Evolutionary conservation across 2,888 invertebrate species (phyloP).

Genomic region (Pristionchus japonicus): DNA sequence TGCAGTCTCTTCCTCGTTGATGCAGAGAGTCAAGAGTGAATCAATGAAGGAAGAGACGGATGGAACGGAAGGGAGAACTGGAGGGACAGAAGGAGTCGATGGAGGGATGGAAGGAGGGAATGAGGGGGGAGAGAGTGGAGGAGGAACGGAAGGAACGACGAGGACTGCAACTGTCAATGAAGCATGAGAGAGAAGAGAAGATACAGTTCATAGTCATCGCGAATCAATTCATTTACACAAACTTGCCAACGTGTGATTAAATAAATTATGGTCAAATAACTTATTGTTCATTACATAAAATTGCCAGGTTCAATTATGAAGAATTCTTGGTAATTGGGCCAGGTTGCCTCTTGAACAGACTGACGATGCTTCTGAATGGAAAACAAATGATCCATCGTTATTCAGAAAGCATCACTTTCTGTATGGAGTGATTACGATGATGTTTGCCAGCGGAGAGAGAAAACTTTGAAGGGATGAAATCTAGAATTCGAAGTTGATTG

Average conservation of each 20-base stretch:
- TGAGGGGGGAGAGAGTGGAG: not conserved
- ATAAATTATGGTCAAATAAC: not conserved
- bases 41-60: not conserved
- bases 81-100: not conserved
- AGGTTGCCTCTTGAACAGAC: not conserved
- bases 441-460: not conserved
- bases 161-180: not conserved
- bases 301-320: not conserved
- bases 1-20: not conserved
- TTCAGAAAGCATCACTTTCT: not conserved
- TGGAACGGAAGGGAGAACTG: not conserved
- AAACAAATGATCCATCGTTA: not conserved
- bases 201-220: not conserved
- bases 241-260: not conserved
- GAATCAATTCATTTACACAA: not conserved
- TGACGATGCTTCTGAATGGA: not conserved
- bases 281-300: not conserved
- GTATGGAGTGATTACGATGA: not conserved
- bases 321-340: not conserved
- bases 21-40: not conserved
- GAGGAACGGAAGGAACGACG: not conserved
- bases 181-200: not conserved
- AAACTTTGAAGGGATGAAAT: not conserved
- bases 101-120: not conserved
- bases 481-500: not conserved